Percentiles rank a stretch among this genome's conserved stretches.
phyloP scores from a whole-genome alignment of 1,140 invertebrate species.

The Teleopsis dalmanni region DNA sequence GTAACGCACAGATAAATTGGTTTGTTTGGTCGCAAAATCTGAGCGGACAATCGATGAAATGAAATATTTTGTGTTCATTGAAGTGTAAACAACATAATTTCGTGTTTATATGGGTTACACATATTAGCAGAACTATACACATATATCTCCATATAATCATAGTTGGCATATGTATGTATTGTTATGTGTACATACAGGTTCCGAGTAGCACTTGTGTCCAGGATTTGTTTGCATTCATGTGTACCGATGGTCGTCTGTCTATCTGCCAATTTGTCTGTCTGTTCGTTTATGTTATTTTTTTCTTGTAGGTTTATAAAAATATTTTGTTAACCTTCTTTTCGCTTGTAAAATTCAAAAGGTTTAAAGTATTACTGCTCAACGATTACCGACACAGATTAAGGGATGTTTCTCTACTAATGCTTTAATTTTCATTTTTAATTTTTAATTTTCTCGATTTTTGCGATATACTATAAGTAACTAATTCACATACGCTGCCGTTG shows the following conservation, averaged over 20 bases:
- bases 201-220: no score
- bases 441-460: background rate
- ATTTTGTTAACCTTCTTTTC: slow-evolving; percentile 43
- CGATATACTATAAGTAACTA: no score
- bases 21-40: no score
- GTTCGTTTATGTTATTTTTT: slow-evolving; percentile 2
- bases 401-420: slow-evolving; percentile 23
- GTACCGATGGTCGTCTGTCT: background rate
- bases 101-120: background rate
- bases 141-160: background rate
- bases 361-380: slow-evolving; percentile 29
- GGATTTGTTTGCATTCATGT: no score
- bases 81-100: slow-evolving; percentile 29
- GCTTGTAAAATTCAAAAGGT: slow-evolving; percentile 39
- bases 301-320: slow-evolving; percentile 38
- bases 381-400: slow-evolving; percentile 43
- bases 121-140: background rate
- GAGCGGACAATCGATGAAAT: no score
- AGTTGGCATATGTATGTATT: background rate
- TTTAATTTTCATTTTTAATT: background rate
- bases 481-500: no score
- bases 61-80: slow-evolving; percentile 35
- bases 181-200: no score
- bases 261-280: background rate
- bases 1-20: no score